These are phyloP conservation scores for Montipora foliosa DNA, from an alignment of 64 coral and sea anemone genomes.

Conservation along the genomic window DNA sequence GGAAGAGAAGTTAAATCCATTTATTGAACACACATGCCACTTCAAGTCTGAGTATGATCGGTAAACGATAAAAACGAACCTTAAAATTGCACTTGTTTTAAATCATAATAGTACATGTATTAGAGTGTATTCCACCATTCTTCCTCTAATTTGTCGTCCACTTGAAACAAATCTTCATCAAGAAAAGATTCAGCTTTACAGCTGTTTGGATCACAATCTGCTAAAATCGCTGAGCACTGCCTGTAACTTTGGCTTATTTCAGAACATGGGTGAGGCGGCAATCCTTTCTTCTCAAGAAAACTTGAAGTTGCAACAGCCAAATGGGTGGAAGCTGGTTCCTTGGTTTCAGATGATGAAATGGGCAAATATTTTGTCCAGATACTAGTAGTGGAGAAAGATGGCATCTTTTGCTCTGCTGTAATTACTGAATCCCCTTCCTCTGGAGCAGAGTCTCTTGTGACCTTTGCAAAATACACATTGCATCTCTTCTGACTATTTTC, in stretches of 20 bases:
- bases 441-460: background rate
- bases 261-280: background rate
- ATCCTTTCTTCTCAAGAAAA: background rate
- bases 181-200: background rate
- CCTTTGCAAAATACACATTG: slow-evolving; percentile 42
- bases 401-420: background rate
- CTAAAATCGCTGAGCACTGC: too few species aligned
- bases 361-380: slow-evolving; percentile 23
- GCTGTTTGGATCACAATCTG: too few species aligned
- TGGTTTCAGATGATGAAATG: background rate
- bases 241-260: background rate
- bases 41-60: too few species aligned
- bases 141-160: slow-evolving; percentile 40
- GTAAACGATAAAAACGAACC: too few species aligned
- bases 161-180: slow-evolving; percentile 46
- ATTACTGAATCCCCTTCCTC: background rate
- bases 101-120: background rate
- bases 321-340: background rate
- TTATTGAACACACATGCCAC: too few species aligned
- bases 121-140: slow-evolving; percentile 54
- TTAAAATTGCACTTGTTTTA: too few species aligned
- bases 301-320: background rate
- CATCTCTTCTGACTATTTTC: background rate
- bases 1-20: too few species aligned
- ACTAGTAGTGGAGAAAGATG: background rate